Percentiles rank a stretch among this genome's conserved stretches.
These are phyloP conservation scores for Monopis laevigella DNA, from an alignment of 2,888 invertebrate species.

Conservation along the genomic window DNA sequence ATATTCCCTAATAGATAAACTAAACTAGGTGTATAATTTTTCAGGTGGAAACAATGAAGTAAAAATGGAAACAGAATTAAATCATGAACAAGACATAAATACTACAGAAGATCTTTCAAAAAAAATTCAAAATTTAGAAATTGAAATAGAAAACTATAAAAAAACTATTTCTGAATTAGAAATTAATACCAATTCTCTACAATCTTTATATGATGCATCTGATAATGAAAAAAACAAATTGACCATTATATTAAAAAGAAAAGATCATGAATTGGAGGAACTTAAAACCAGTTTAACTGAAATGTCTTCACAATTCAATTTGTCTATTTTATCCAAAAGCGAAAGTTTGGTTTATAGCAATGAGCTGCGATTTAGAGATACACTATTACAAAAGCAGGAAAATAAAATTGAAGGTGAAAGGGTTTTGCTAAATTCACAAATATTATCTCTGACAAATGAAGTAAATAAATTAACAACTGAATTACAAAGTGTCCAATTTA, in stretches of 20 bases:
- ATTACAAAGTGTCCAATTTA: conserved; percentile 78
- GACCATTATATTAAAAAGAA: conserved; percentile 74
- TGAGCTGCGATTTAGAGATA: conserved; percentile 83
- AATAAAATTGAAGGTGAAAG: conserved; percentile 86
- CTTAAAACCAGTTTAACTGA: conserved; percentile 74
- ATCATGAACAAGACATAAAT: no score
- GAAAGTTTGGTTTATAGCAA: conserved; percentile 82
- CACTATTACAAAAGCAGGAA: conserved; percentile 82
- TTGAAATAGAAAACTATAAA: conserved; percentile 44
- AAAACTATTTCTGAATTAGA: conserved; percentile 72
- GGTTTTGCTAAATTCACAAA: conserved; percentile 78
- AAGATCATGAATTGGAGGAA: conserved; percentile 77
- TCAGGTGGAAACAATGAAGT: no score
- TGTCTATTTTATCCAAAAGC: conserved; percentile 83
- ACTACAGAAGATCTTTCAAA: neutral
- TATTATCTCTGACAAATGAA: conserved; percentile 81
- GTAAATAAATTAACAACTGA: conserved; percentile 81
- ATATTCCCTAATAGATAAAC: no score
- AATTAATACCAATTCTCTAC: conserved; percentile 71
- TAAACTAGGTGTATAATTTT: no score
- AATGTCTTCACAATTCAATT: conserved; percentile 77
- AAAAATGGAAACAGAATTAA: no score
- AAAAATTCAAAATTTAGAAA: neutral
- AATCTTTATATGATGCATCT: conserved; percentile 75
- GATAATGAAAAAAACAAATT: conserved; percentile 80